A percentile compares a stretch with the other conserved stretches of the same genome.
Evolutionary conservation across 2,888 invertebrate genomes (phyloP).

Genomic region (Oscheius myriophilus): DNA sequence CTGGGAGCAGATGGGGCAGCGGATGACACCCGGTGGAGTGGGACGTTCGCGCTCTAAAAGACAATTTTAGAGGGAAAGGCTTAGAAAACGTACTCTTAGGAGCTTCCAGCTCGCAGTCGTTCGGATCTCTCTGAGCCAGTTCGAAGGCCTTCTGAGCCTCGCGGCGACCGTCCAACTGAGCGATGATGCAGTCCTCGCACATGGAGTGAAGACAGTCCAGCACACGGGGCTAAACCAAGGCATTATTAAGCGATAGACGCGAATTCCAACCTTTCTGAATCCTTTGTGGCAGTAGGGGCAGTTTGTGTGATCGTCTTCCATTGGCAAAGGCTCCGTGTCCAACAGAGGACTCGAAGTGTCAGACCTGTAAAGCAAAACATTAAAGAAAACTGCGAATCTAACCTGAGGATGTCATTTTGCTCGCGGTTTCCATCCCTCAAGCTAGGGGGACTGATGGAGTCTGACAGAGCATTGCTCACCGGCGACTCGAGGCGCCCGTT

Average conservation of each 20-base stretch:
- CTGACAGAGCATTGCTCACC: slow-evolving; percentile 11
- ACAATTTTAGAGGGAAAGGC: no score
- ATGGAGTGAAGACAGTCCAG: slow-evolving; percentile 93
- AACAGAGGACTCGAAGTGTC: slow-evolving; percentile 53
- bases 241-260: not conserved
- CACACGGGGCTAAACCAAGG: slow-evolving; percentile 79
- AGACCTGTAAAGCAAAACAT: slow-evolving; percentile 34
- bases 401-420: slow-evolving; percentile 18
- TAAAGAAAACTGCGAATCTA: not conserved
- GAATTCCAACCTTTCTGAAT: slow-evolving; percentile 56
- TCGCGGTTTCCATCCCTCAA: slow-evolving; percentile 24
- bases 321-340: slow-evolving; percentile 55
- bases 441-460: slow-evolving; percentile 32
- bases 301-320: slow-evolving; percentile 49
- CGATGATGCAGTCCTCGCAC: slow-evolving; percentile 85
- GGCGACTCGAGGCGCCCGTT: slow-evolving; percentile 30
- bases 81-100: slow-evolving; percentile 35
- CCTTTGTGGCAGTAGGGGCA: slow-evolving; percentile 67
- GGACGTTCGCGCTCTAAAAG: slow-evolving; percentile 47
- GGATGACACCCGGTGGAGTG: slow-evolving; percentile 67
- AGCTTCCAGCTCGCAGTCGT: slow-evolving; percentile 54
- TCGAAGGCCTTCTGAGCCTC: slow-evolving; percentile 42
- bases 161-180: slow-evolving; percentile 60
- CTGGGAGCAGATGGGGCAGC: slow-evolving; percentile 80
- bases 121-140: slow-evolving; percentile 23